phyloP scores from a whole-genome alignment of 2,113 vertebrate species.

The Cyrtonyx montezumae region DNA sequence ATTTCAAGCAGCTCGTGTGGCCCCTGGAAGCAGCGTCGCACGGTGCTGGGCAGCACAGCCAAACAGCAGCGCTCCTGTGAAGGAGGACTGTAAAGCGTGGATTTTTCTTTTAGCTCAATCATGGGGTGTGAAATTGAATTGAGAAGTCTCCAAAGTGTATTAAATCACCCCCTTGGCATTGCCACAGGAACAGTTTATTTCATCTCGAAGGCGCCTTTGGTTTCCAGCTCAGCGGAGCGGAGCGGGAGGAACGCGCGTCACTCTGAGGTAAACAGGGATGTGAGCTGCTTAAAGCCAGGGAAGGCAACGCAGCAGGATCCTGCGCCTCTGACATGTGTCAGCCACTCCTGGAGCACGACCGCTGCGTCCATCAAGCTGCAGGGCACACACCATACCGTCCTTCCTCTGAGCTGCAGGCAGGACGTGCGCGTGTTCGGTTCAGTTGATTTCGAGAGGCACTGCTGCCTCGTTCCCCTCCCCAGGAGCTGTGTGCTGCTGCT shows the following conservation, averaged over 20 bases:
- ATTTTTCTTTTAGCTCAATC: slow-evolving; percentile 54
- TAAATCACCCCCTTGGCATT: slow-evolving; percentile 52
- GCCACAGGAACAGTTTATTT: slow-evolving; percentile 65
- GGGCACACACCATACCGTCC: slow-evolving; percentile 19
- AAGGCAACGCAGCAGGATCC: neutral
- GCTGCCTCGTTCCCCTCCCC: neutral
- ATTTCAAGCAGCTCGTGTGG: neutral
- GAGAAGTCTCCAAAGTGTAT: slow-evolving; percentile 65
- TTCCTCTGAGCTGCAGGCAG: neutral
- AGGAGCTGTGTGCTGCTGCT: neutral
- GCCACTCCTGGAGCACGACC: neutral
- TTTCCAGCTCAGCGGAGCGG: slow-evolving; percentile 66
- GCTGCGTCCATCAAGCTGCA: slow-evolving; percentile 33
- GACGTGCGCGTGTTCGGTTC: neutral
- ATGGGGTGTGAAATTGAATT: slow-evolving; percentile 64
- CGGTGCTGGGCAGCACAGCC: neutral
- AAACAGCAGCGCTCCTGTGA: neutral
- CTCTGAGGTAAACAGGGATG: slow-evolving; percentile 53
- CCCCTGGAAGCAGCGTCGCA: neutral
- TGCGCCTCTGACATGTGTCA: slow-evolving; percentile 38
- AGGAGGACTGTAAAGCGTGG: slow-evolving; percentile 36
- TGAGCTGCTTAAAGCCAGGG: slow-evolving; percentile 57
- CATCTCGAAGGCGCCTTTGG: slow-evolving; percentile 68
- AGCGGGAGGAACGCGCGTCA: slow-evolving; percentile 44
- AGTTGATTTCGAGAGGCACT: neutral